Evolutionary conservation across 2,113 vertebrate species (phyloP), one percentile per base, ranked within the genome.

Genomic region (Colossoma macropomum): DNA sequence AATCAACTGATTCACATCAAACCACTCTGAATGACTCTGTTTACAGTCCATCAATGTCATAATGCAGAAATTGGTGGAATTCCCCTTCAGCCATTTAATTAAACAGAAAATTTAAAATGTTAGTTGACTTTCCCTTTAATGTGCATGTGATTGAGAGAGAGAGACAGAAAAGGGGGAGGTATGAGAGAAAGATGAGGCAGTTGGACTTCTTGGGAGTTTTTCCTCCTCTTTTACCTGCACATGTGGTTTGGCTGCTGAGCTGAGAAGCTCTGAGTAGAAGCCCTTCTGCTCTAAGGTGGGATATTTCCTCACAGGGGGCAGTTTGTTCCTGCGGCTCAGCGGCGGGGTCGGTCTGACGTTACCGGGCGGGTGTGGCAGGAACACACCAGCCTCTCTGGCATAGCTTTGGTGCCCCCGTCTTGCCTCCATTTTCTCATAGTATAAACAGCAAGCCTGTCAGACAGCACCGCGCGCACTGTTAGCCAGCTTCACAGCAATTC

Each of bases 231-330:
- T 95, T 90, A 97, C 96, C 87, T 82, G 77, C 0, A 88, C 88
- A 25, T 90, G 84, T 17, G 38, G 74, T 73, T 89, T 89, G 30
- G 91, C 52, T 86, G 88, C 90, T 56, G 92, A 73, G 81, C 81
- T 62, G 76, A 95, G 87, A 41, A 89, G 83, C 15, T 95, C 94
- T 7, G 95, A 94, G 79, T 93, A 95, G 86, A 91, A 87, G 1
- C 88, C 91, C 3, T 75, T 92, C 86, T 93, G 90, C 82, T 90
- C 92, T 65, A 89, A 90, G 13, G 84, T 1, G 0, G 87, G 91
- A 72, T 90, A 86, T 75, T 85, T 93, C 72, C 80, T 86, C 48
- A 88, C 84, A 12, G 85, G 66, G 32, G 74, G 65, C 7, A 86
- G 78, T 32, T 63, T 87, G 32, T 23, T 45, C 63, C 77, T 75